Percentiles rank a stretch among this genome's conserved stretches.
Conservation (phyloP, 2,113 vertebrate genomes). For the Pionites leucogaster region DNA sequence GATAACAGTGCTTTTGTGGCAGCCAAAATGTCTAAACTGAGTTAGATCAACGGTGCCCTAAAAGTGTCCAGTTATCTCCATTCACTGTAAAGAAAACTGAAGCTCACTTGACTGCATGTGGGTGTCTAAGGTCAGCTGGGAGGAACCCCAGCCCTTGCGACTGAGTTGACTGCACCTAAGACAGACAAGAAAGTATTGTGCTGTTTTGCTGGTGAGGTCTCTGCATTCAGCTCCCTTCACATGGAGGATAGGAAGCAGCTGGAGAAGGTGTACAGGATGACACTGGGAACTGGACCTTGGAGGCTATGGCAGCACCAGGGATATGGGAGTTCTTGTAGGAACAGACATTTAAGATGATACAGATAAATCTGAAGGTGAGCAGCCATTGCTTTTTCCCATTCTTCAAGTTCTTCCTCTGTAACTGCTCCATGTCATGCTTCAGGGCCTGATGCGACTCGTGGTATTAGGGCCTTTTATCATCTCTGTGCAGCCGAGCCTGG, state of each 20-base stretch:
- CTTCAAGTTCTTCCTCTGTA: neutral
- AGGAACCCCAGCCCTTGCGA: neutral
- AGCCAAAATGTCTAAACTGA: neutral
- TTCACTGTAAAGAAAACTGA: neutral
- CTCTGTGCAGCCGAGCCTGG: neutral
- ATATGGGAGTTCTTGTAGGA: neutral
- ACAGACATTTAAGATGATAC: neutral
- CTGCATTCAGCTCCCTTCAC: neutral
- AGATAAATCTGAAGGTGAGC: neutral
- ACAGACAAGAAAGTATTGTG: neutral
- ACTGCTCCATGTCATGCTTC: neutral
- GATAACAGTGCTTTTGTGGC: neutral
- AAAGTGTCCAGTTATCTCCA: neutral
- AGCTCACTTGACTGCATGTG: neutral
- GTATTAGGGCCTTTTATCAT: neutral
- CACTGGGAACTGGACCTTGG: neutral
- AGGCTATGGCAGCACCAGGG: neutral
- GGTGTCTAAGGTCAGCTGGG: neutral
- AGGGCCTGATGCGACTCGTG: neutral
- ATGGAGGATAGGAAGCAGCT: neutral
- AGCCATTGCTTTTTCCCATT: neutral
- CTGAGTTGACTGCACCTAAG: neutral
- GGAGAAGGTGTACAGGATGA: neutral
- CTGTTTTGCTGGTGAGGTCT: neutral
- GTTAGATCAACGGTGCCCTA: neutral